Evolutionary conservation across 2,113 vertebrate species (phyloP).

Genomic region (Oriolus oriolus): DNA sequence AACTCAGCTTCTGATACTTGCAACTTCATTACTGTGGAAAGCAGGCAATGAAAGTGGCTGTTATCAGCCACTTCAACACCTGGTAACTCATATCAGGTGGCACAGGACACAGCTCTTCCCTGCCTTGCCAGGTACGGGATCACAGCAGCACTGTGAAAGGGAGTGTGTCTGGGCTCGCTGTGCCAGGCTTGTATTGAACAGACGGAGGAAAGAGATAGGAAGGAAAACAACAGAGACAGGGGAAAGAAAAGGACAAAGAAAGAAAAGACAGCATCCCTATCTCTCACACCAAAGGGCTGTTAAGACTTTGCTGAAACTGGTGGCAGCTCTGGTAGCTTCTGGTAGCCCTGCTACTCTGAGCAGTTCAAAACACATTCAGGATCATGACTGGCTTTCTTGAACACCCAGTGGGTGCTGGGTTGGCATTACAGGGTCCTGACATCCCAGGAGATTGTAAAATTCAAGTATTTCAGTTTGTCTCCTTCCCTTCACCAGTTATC

Average conservation of each 20-base stretch:
- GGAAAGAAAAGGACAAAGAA: neutral
- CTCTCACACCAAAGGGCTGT: neutral
- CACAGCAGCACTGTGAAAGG: neutral
- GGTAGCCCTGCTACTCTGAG: neutral
- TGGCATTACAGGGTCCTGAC: neutral
- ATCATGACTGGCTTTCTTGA: neutral
- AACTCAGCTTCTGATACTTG: neutral
- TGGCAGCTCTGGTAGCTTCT: neutral
- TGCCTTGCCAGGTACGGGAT: neutral
- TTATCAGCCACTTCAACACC: constrained; percentile 12
- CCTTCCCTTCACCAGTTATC: neutral
- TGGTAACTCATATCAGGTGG: neutral
- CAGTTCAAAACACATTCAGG: neutral
- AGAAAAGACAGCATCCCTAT: neutral
- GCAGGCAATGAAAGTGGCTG: neutral
- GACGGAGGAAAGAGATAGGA: neutral
- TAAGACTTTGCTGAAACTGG: neutral
- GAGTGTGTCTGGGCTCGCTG: neutral
- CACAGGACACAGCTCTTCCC: neutral
- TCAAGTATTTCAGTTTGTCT: neutral
- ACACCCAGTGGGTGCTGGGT: neutral
- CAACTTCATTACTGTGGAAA: neutral
- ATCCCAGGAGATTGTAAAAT: neutral
- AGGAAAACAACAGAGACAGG: neutral
- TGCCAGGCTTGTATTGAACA: neutral